phyloP scores from a whole-genome alignment of 2,113 vertebrate genomes.

The Synchiropus splendidus region DNA sequence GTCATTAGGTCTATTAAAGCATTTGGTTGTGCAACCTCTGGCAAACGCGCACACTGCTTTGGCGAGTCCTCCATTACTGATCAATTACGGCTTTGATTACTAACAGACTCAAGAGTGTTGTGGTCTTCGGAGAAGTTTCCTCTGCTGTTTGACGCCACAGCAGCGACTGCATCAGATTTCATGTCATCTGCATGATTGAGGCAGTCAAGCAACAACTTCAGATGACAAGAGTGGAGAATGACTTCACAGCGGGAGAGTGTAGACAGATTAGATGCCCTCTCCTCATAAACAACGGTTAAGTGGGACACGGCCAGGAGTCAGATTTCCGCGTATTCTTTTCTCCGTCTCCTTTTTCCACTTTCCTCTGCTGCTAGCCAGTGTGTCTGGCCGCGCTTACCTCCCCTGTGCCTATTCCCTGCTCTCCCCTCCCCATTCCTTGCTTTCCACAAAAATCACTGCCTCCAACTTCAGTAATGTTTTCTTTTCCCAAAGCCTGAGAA shows the following conservation, averaged over 20 bases:
- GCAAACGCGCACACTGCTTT: constrained; percentile 1
- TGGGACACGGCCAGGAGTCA: constrained; percentile 59
- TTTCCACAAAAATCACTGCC: constrained; percentile 52
- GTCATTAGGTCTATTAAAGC: constrained; percentile 34
- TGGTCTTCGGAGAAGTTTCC: constrained; percentile 7
- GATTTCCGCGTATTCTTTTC: constrained; percentile 67
- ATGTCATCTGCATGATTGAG: constrained; percentile 2
- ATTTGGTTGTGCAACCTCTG: constrained; percentile 28
- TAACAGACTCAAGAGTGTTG: constrained; percentile 2
- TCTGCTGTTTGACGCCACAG: neutral
- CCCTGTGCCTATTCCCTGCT: constrained; percentile 32
- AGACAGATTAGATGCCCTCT: constrained; percentile 42
- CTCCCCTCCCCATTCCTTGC: constrained; percentile 57
- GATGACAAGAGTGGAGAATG: constrained; percentile 1
- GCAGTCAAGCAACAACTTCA: neutral
- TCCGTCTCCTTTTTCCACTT: constrained; percentile 59
- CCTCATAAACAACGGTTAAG: constrained; percentile 53
- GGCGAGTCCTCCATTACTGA: constrained; percentile 18
- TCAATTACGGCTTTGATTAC: constrained; percentile 21
- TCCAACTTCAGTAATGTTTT: too few species aligned
- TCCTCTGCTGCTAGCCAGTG: constrained; percentile 62
- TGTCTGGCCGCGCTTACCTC: constrained; percentile 62
- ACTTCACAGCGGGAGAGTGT: constrained; percentile 7
- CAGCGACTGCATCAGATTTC: too few species aligned
- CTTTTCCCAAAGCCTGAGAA: too few species aligned